Evolutionary conservation across 2,888 invertebrate species (phyloP).

Genomic region (Eupithecia tripunctaria): DNA sequence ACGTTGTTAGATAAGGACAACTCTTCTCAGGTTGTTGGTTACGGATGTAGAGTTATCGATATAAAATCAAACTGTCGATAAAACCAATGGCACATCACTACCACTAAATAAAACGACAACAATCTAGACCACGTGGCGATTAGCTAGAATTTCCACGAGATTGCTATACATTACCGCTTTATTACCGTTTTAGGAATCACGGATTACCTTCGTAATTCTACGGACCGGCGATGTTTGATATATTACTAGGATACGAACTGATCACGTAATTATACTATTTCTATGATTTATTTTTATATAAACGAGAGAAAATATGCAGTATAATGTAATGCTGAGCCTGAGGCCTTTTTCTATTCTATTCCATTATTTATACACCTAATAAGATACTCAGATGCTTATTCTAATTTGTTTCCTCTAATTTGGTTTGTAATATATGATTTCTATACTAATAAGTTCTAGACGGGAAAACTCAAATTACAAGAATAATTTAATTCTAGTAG

Average conservation of each 20-base stretch:
- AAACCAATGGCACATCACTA: constrained; percentile 31
- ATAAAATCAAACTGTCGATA: not conserved
- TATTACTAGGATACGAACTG: constrained; percentile 20
- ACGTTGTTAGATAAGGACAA: not conserved
- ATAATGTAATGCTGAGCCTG: no score
- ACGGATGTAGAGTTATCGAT: not conserved
- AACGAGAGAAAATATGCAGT: no score
- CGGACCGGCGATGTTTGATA: constrained; percentile 26
- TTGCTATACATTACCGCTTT: constrained; percentile 43
- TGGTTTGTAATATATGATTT: no score
- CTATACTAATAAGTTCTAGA: no score
- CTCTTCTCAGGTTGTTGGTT: not conserved
- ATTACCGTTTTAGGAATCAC: constrained; percentile 46
- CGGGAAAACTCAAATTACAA: no score
- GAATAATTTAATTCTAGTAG: no score
- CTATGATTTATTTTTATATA: no score
- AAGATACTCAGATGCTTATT: no score
- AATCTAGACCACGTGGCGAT: constrained; percentile 40
- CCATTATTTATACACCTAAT: no score
- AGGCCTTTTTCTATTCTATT: no score
- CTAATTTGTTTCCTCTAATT: no score
- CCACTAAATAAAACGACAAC: constrained; percentile 37
- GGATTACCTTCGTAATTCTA: constrained; percentile 44
- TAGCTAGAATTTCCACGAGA: constrained; percentile 46
- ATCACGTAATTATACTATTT: not conserved